phyloP scores from a whole-genome alignment of 2,888 invertebrate genomes.

The Diaprepes abbreviatus region DNA sequence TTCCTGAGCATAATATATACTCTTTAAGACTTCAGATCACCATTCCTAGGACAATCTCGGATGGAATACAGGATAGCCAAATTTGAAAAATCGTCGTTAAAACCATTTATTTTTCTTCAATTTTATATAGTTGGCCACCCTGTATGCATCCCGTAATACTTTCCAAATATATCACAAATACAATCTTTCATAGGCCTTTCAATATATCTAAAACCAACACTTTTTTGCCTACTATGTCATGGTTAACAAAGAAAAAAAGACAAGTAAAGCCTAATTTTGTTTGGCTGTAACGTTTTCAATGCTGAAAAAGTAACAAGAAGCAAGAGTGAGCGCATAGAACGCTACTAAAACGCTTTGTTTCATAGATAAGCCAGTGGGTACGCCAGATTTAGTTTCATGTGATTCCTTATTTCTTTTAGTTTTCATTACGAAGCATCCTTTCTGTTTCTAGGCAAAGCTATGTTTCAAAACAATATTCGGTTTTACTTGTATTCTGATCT shows the following conservation, averaged over 20 bases:
- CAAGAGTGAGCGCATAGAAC: too few species aligned
- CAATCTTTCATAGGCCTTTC: neutral
- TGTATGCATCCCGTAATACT: neutral
- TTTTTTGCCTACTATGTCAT: neutral
- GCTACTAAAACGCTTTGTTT: too few species aligned
- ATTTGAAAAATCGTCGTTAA: neutral
- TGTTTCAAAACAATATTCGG: neutral
- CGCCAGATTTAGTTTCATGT: too few species aligned
- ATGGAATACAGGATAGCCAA: neutral
- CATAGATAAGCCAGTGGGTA: too few species aligned
- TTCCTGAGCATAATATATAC: conserved; percentile 29
- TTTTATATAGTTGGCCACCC: neutral
- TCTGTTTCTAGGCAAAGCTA: too few species aligned
- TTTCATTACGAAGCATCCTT: too few species aligned
- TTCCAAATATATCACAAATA: conserved; percentile 16
- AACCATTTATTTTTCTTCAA: neutral
- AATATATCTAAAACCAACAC: neutral
- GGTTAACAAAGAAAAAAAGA: neutral
- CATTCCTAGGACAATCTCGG: conserved; percentile 23
- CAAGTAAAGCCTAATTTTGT: neutral
- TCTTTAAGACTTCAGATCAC: conserved; percentile 24
- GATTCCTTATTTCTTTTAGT: too few species aligned
- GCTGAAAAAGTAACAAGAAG: too few species aligned
- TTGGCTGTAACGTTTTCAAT: too few species aligned
- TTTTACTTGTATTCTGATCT: neutral